Conservation (phyloP, 2,113 vertebrate species). For the Hemiprocne comata region DNA sequence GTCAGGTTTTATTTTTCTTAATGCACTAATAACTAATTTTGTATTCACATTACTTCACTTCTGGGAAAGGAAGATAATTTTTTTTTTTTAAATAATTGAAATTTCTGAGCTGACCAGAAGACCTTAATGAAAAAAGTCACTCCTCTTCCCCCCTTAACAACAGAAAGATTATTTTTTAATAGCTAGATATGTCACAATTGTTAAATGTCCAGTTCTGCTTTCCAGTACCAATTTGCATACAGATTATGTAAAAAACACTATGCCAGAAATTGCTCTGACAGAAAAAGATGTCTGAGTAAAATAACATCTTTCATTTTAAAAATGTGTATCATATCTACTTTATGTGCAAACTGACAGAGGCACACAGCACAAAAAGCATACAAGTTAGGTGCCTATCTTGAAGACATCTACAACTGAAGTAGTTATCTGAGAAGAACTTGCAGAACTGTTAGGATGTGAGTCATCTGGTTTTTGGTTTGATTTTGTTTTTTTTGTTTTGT, state of each 20-base stretch:
- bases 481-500: not conserved
- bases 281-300: not conserved
- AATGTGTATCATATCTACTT: not conserved
- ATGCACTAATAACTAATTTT: not conserved
- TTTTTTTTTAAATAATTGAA: not conserved
- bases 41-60: not conserved
- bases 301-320: not conserved
- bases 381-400: not conserved
- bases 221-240: not conserved
- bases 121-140: not conserved
- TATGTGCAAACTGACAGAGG: not conserved
- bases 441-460: not conserved
- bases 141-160: not conserved
- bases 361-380: not conserved
- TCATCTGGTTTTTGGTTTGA: not conserved
- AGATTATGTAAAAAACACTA: not conserved
- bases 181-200: not conserved
- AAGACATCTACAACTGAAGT: not conserved
- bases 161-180: constrained; percentile 20
- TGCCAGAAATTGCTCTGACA: not conserved
- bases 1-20: not conserved
- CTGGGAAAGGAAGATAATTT: not conserved
- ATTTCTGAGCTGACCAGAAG: not conserved
- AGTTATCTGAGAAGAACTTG: not conserved
- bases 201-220: not conserved